These are phyloP conservation scores for Tenualosa ilisha DNA, from an alignment of 2,797 vertebrate species.

Conservation along the genomic window DNA sequence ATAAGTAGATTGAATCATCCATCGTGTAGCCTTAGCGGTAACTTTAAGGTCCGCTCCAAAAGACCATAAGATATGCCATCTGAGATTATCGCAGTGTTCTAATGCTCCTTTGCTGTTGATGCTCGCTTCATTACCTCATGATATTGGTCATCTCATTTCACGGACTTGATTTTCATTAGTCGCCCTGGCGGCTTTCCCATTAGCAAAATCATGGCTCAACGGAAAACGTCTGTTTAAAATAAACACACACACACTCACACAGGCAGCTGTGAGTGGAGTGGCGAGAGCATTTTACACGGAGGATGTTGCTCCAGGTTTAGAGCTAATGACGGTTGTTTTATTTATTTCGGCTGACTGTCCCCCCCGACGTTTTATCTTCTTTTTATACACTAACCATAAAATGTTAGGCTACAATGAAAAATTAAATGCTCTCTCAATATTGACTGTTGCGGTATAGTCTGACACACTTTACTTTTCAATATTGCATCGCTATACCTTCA, in stretches of 20 bases:
- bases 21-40: background rate
- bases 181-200: constrained; percentile 64
- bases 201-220: constrained; percentile 70
- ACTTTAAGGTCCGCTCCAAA: background rate
- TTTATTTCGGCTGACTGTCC: no score
- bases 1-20: background rate
- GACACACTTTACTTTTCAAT: no score
- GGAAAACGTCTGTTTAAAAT: constrained; percentile 44
- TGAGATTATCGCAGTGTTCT: constrained; percentile 59
- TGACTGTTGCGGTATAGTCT: no score
- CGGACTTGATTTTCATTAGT: constrained; percentile 79
- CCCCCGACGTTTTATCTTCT: no score
- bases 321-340: background rate
- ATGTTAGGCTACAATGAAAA: background rate
- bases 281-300: background rate
- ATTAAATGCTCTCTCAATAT: background rate
- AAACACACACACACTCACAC: background rate
- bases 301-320: background rate
- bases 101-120: constrained; percentile 65
- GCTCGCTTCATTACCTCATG: constrained; percentile 74
- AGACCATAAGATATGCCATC: background rate
- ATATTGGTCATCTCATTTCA: constrained; percentile 80
- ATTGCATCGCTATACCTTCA: background rate
- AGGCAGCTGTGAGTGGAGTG: background rate
- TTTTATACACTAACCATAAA: background rate